Evolutionary conservation across 2,888 invertebrate species (phyloP), one percentile per base, ranked within the genome.

Genomic region (Clistopyga incitator): DNA sequence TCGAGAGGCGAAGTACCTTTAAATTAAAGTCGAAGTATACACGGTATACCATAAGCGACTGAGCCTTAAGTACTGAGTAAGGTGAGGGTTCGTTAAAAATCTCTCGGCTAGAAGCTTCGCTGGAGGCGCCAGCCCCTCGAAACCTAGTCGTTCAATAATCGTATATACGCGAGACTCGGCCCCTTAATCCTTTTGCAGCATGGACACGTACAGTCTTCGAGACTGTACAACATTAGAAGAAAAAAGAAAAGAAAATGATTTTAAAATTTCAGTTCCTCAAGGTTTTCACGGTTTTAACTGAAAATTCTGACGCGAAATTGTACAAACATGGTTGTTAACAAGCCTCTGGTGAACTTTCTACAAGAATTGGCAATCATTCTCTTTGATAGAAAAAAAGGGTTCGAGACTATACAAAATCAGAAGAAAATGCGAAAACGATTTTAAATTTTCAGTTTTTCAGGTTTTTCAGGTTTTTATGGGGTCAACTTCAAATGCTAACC

Each of bases 1-100:
- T 52, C 29, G 56, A 34, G 64, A 34, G 23, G 50, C 42, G 20
- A 78, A 82, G 81, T 83, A 80, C 72, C 72, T 80, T 45, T 77
- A 72, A 71, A 72, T 80, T 74, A 64, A 47, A 70, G 64, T 68
- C 56, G 45, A 72, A 54, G 65, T 25, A 50, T 59, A 79, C 52
- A 20, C 18, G 56, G 45, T 20, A 68, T 54, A 61, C 23, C 68
- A 45, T 11, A 34, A 15, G 34, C 76, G 6, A 64, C 59, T 75
- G 13, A 54, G 23, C n/a, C 59, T n/a, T 61, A 29, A 75, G 65
- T 23, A 67, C 34, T n/a, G 59, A 15, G 34, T n/a, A 47, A 54
- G 67, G 23, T 8, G 29, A 82, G 38, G 20, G 64, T 68, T 83
- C 74, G 64, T 78, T 75, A 47, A 64, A 74, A 72, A 72, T 23